phyloP scores from a whole-genome alignment of 1,140 invertebrate genomes.

The Drosophila nebulosa region DNA sequence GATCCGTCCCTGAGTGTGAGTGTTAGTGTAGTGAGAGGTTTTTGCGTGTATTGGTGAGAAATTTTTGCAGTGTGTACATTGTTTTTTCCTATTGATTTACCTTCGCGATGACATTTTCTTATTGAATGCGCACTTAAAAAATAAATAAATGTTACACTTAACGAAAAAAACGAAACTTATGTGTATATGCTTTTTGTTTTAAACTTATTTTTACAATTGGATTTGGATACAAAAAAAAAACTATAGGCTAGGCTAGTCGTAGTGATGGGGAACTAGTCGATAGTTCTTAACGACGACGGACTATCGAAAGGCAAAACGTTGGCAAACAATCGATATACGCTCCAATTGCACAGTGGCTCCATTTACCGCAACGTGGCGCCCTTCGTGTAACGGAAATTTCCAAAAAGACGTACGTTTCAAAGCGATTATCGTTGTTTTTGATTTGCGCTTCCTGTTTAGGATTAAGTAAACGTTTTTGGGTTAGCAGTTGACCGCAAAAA shows the following conservation, averaged over 20 bases:
- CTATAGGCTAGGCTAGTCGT: conserved; percentile 33
- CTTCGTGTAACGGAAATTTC: neutral
- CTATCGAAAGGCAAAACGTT: neutral
- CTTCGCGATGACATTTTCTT: conserved; percentile 78
- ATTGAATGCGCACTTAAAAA: conserved; percentile 75
- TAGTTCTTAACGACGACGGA: neutral
- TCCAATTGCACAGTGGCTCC: neutral
- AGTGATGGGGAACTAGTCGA: conserved; percentile 7
- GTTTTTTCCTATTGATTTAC: conserved; percentile 74
- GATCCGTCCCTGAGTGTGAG: conserved; percentile 6
- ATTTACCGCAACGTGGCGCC: neutral
- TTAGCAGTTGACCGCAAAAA: no score
- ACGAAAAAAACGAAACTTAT: conserved; percentile 74
- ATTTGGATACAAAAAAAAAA: conserved; percentile 71
- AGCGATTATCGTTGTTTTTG: no score
- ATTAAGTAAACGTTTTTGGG: no score
- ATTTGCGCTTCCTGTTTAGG: no score
- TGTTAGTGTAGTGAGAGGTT: conserved; percentile 3
- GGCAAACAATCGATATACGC: neutral
- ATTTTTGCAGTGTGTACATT: conserved; percentile 44
- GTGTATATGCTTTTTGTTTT: conserved; percentile 64
- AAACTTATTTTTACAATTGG: conserved; percentile 67
- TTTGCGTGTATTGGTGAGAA: conserved; percentile 8
- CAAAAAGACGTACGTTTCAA: no score
- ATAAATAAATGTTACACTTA: conserved; percentile 72